Percentiles rank a stretch among this genome's conserved stretches.
phyloP scores from a whole-genome alignment of 1,140 invertebrate species.

The Harlomillsia oculata region DNA sequence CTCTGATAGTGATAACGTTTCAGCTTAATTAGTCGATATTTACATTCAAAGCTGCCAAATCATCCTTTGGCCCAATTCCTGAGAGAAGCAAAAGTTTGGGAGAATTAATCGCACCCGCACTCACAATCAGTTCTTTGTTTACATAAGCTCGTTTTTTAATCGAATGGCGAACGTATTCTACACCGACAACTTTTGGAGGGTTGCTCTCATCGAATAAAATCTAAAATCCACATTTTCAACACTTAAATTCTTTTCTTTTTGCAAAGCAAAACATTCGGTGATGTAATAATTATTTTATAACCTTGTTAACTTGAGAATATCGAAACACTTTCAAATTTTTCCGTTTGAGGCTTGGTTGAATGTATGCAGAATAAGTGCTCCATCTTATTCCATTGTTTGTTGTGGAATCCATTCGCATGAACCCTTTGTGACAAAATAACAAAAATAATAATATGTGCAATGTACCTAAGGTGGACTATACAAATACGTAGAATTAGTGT shows the following conservation, averaged over 20 bases:
- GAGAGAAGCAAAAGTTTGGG: conserved; percentile 8
- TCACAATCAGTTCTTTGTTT: conserved; percentile 58
- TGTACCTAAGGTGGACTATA: not conserved
- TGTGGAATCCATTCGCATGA: conserved; percentile 7
- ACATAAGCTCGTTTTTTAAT: conserved; percentile 36
- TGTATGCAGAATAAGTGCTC: conserved; percentile 18
- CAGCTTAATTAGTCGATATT: conserved; percentile 52
- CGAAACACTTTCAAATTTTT: conserved; percentile 6
- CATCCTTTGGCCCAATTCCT: conserved; percentile 4
- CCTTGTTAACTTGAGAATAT: conserved; percentile 18
- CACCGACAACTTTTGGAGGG: not conserved
- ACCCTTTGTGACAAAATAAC: conserved; percentile 1
- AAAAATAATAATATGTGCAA: not conserved
- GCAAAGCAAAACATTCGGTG: not conserved
- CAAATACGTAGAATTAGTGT: not conserved
- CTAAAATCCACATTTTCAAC: not conserved
- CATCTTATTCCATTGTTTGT: conserved; percentile 13
- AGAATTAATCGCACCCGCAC: conserved; percentile 47
- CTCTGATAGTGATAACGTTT: conserved; percentile 69
- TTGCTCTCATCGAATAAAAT: not conserved
- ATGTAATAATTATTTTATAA: conserved; percentile 10
- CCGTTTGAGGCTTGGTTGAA: conserved; percentile 9
- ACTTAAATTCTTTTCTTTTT: not conserved
- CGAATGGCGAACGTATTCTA: not conserved
- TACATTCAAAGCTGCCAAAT: not conserved